phyloP scores from a whole-genome alignment of 2,113 vertebrate species.

The Hydrolagus affinis region DNA sequence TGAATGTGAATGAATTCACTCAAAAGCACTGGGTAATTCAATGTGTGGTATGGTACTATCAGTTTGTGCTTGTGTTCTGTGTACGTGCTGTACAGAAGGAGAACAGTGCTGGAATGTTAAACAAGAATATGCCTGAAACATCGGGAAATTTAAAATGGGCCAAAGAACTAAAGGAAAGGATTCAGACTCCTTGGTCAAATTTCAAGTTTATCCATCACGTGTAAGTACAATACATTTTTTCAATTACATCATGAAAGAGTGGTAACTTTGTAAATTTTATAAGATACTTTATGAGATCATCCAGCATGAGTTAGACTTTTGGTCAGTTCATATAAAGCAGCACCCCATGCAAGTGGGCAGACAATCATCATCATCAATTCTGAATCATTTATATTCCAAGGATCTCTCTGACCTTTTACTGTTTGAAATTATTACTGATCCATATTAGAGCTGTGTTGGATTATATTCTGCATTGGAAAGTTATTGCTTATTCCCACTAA shows the following conservation, averaged over 20 bases:
- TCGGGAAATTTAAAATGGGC: constrained; percentile 63
- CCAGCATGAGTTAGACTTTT: not conserved
- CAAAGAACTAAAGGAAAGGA: constrained; percentile 56
- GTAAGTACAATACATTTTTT: constrained; percentile 46
- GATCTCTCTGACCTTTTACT: too few species aligned
- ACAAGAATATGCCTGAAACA: constrained; percentile 62
- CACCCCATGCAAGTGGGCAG: too few species aligned
- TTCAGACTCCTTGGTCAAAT: constrained; percentile 60
- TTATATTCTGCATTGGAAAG: too few species aligned
- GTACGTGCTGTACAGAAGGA: constrained; percentile 45
- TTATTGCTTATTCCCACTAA: too few species aligned
- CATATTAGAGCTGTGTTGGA: too few species aligned
- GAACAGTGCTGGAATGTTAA: constrained; percentile 41
- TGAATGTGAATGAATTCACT: too few species aligned
- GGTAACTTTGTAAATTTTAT: not conserved
- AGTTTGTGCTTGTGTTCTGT: not conserved
- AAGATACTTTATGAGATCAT: not conserved
- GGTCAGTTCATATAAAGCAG: too few species aligned
- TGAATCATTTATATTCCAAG: too few species aligned
- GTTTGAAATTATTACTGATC: too few species aligned
- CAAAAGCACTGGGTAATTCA: too few species aligned
- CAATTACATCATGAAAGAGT: not conserved
- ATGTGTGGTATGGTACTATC: too few species aligned
- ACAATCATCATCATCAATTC: too few species aligned
- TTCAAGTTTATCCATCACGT: constrained; percentile 49